phyloP scores from a whole-genome alignment of 2,113 vertebrate species.

The Nerophis lumbriciformis region DNA sequence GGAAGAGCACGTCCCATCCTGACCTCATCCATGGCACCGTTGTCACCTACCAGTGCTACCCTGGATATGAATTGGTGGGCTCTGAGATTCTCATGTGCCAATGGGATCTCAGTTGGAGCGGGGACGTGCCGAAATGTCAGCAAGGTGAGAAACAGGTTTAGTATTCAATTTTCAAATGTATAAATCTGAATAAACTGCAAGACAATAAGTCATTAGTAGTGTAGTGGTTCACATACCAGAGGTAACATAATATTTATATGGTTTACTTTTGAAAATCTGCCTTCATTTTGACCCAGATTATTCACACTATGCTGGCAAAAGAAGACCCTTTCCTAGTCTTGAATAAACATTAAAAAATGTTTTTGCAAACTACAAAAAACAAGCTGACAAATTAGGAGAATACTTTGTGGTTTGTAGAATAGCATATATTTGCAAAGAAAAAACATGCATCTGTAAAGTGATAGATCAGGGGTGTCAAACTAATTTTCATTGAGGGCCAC shows the following conservation, averaged over 20 bases:
- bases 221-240: background rate
- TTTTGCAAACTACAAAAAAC: no score
- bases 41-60: constrained; percentile 96
- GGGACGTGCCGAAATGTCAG: constrained; percentile 86
- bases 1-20: constrained; percentile 92
- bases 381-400: no score
- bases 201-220: no score
- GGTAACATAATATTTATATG: background rate
- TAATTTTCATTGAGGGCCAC: no score
- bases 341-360: no score
- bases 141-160: constrained; percentile 71
- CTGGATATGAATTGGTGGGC: constrained; percentile 82
- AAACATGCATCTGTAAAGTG: no score
- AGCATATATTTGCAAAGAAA: no score
- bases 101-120: constrained; percentile 96
- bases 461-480: no score
- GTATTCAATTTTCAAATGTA: no score
- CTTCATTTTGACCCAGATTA: background rate
- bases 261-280: background rate
- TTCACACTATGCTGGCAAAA: background rate
- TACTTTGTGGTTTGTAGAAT: no score
- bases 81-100: constrained; percentile 96
- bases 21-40: constrained; percentile 92
- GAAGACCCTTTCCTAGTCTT: no score
- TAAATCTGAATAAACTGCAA: no score